These are phyloP conservation scores for Ianthella basta DNA, from an alignment of 37 sponge, comb jelly and placozoan species.

Conservation along the genomic window DNA sequence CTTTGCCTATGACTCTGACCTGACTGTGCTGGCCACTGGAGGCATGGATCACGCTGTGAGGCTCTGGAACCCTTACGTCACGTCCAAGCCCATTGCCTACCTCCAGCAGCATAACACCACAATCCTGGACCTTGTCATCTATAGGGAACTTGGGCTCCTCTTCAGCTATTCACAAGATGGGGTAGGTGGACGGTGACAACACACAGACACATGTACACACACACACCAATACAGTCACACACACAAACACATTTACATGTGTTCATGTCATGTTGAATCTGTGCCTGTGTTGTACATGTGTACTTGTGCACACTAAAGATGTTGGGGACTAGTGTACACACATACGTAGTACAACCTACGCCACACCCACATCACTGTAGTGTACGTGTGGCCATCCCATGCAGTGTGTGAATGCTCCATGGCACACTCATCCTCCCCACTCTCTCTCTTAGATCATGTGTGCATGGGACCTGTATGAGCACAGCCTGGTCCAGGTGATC, in stretches of 20 bases:
- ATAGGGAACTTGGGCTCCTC: constrained; percentile 50
- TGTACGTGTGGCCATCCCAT: no score
- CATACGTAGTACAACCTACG: no score
- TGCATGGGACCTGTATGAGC: constrained; percentile 86
- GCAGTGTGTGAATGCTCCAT: no score
- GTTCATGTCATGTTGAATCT: no score
- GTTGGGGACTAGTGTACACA: no score
- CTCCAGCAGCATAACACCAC: constrained; percentile 74
- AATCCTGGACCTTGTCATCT: constrained; percentile 78
- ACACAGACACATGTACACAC: constrained; percentile 16
- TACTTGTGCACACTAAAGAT: background rate
- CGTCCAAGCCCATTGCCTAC: constrained; percentile 77
- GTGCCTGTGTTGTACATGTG: no score
- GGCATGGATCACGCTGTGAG: constrained; percentile 89
- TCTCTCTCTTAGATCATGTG: constrained; percentile 50
- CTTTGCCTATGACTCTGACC: constrained; percentile 77
- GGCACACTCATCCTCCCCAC: no score
- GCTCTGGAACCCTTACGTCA: constrained; percentile 95
- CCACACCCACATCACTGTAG: no score
- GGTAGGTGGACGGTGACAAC: constrained; percentile 38
- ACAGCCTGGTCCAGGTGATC: constrained; percentile 77
- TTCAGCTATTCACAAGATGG: constrained; percentile 84
- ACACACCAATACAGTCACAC: no score
- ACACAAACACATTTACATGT: no score
- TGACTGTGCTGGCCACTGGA: constrained; percentile 90